These are phyloP conservation scores for Cyclargus thomasi DNA, from an alignment of 1,140 invertebrate species.

Conservation along the genomic window DNA sequence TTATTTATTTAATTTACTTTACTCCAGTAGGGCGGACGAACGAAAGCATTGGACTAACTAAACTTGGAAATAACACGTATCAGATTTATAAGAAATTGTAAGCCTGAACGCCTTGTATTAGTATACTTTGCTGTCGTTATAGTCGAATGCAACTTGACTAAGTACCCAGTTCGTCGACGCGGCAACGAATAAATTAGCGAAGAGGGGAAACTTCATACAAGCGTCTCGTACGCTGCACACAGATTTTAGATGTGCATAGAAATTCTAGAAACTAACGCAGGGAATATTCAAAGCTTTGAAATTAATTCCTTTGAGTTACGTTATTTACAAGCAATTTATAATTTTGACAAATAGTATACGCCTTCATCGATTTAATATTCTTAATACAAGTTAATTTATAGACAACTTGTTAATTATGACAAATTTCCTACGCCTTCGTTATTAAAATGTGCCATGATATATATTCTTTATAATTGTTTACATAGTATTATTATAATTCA, in stretches of 20 bases:
- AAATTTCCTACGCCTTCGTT: neutral
- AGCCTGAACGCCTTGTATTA: no score
- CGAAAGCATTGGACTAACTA: no score
- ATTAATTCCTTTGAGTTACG: neutral
- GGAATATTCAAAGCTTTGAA: neutral
- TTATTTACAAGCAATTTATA: neutral
- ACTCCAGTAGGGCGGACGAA: no score
- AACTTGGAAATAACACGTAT: no score
- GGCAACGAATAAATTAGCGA: constrained; percentile 2
- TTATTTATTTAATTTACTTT: no score
- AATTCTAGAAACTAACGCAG: neutral
- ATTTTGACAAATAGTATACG: neutral
- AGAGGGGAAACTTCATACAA: constrained; percentile 2
- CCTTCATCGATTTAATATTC: neutral
- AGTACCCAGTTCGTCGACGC: constrained; percentile 1
- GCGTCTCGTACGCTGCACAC: neutral
- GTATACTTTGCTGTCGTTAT: no score
- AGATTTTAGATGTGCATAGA: neutral
- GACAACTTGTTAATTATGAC: neutral
- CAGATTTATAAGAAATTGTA: no score
- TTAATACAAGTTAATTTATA: no score
- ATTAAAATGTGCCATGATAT: neutral
- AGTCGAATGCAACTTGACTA: no score
- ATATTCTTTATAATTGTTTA: neutral
- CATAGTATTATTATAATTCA: no score